A percentile compares a stretch with the other conserved stretches of the same genome.
These are phyloP conservation scores for Zingel zingel DNA, from an alignment of 2,113 vertebrate species.

Conservation along the genomic window DNA sequence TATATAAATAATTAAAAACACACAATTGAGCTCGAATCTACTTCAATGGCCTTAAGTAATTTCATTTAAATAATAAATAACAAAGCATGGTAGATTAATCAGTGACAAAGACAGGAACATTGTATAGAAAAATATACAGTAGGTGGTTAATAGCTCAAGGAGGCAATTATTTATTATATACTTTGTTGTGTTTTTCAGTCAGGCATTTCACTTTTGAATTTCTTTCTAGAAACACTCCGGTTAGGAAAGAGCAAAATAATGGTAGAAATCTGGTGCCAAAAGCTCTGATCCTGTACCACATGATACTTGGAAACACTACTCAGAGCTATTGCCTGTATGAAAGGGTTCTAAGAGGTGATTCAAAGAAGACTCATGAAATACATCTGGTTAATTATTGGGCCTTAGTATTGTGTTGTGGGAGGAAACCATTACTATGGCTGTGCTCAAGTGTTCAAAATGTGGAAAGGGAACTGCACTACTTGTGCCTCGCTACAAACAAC, in stretches of 20 bases:
- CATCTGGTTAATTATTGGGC: constrained; percentile 19
- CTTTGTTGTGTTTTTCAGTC: constrained; percentile 19
- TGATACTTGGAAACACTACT: constrained; percentile 45
- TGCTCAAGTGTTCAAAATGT: constrained; percentile 51
- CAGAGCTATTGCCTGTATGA: constrained; percentile 28
- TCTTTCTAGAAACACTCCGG: background rate
- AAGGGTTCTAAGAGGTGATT: constrained; percentile 35
- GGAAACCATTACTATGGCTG: constrained; percentile 28
- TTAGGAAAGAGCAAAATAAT: constrained; percentile 21
- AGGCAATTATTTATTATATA: constrained; percentile 16
- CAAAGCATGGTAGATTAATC: constrained; percentile 33
- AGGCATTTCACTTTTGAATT: constrained; percentile 17
- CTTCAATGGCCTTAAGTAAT: constrained; percentile 48
- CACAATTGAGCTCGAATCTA: constrained; percentile 43
- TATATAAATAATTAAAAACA: constrained; percentile 68
- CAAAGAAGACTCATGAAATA: constrained; percentile 40
- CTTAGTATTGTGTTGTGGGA: constrained; percentile 52
- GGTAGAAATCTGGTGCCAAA: constrained; percentile 33
- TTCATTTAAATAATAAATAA: constrained; percentile 66
- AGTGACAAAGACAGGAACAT: constrained; percentile 12
- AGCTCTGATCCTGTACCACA: constrained; percentile 34
- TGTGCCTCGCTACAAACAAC: background rate
- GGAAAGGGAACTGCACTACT: background rate
- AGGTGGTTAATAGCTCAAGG: constrained; percentile 19
- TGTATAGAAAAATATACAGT: constrained; percentile 7